Percentiles rank a stretch among this genome's conserved stretches.
Conservation (phyloP, 1,140 invertebrate genomes). For the Zaprionus inermis region DNA sequence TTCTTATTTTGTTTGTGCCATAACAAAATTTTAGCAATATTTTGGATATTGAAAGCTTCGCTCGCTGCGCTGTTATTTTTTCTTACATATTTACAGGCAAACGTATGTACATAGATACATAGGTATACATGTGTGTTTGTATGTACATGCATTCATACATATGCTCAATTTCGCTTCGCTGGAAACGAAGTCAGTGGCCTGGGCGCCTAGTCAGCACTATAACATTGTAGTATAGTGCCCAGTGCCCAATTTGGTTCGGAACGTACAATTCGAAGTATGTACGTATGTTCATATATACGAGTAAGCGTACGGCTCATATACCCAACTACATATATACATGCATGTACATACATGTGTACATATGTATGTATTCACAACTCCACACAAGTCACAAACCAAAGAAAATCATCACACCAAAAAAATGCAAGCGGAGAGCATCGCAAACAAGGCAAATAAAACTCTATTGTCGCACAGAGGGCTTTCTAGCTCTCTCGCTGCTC, state of each 20-base stretch:
- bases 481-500: background rate
- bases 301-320: background rate
- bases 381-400: constrained; percentile 54
- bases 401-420: constrained; percentile 53
- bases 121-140: background rate
- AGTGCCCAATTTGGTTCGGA: constrained; percentile 7
- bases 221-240: constrained; percentile 6
- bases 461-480: constrained; percentile 27
- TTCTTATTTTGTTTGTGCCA: constrained; percentile 1
- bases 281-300: constrained; percentile 7
- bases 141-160: background rate
- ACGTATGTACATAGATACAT: background rate
- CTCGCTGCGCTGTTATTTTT: background rate
- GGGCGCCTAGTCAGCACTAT: constrained; percentile 7
- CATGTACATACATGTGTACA: background rate
- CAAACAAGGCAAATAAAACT: constrained; percentile 56
- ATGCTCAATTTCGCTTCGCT: constrained; percentile 1
- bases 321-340: background rate
- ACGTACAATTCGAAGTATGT: constrained; percentile 10
- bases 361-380: constrained; percentile 14
- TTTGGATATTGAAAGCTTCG: background rate
- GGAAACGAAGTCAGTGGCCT: constrained; percentile 2
- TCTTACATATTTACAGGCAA: background rate
- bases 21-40: constrained; percentile 6
- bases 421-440: constrained; percentile 55